Percentiles rank a stretch among this genome's conserved stretches.
phyloP scores from a whole-genome alignment of 2,888 invertebrate genomes.

The Dasypogon diadema region DNA sequence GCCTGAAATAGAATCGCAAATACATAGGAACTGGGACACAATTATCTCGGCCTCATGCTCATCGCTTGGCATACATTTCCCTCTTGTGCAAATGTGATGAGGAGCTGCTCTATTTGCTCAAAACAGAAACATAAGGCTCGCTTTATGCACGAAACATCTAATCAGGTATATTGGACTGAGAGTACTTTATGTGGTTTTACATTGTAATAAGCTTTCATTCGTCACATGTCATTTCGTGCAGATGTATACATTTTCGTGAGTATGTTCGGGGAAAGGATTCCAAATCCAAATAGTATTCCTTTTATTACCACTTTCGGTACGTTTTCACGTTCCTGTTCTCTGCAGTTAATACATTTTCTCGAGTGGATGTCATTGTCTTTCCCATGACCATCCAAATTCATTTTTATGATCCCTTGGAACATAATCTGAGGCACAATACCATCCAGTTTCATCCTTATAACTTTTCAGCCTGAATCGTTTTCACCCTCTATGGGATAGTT shows the following conservation, averaged over 20 bases:
- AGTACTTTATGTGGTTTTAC: background rate
- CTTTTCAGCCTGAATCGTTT: slow-evolving; percentile 2
- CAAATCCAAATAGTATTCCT: background rate
- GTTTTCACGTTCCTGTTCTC: background rate
- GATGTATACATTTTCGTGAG: background rate
- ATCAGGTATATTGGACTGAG: background rate
- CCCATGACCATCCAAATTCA: slow-evolving; percentile 30
- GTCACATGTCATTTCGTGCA: slow-evolving; percentile 16
- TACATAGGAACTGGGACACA: slow-evolving; percentile 44
- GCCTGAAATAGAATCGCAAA: slow-evolving; percentile 32
- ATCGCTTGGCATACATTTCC: slow-evolving; percentile 34
- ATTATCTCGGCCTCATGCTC: slow-evolving; percentile 45
- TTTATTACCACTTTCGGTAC: background rate
- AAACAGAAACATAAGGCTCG: slow-evolving; percentile 17
- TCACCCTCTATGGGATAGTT: background rate
- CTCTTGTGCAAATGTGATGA: slow-evolving; percentile 33
- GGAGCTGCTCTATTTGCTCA: slow-evolving; percentile 8
- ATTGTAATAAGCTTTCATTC: slow-evolving; percentile 11
- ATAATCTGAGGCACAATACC: slow-evolving; percentile 17
- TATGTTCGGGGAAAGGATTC: slow-evolving; percentile 3
- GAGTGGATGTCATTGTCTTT: slow-evolving; percentile 26
- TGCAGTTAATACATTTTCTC: slow-evolving; percentile 12
- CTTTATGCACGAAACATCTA: slow-evolving; percentile 5
- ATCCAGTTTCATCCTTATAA: slow-evolving; percentile 17
- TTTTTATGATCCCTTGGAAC: slow-evolving; percentile 35